Evolutionary conservation across 2,888 invertebrate species (phyloP), one percentile per base, ranked within the genome.

Genomic region (Lasioglossum malachurum): DNA sequence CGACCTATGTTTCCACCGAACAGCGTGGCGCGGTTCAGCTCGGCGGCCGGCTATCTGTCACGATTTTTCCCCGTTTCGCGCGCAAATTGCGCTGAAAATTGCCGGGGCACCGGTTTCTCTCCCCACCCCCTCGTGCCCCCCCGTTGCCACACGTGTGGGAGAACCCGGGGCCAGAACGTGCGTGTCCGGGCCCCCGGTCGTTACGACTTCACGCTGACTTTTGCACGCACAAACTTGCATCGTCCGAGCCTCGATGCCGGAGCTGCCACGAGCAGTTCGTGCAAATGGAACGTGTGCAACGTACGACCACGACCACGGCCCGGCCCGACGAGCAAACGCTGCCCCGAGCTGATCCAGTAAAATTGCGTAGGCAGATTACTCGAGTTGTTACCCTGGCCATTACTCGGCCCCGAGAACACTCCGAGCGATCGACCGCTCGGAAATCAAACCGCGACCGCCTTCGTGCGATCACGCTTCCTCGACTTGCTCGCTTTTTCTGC

Each of bases 161-260:
- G 89, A 89, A 92, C 92, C 91, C 89, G 92, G 90, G 92, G 93
- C 92, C 90, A 92, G 88, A 90, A 86, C 84, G 91, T 93, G 93
- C 93, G 93, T 93, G 93, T 91, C 88, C 86, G 84, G 90, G 90
- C 84, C 87, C 78, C 93, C 90, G 93, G 91, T 94, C 93, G 94
- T 94, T 94, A 94, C 92, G 93, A 92, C 94, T 94, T 94, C 93
- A 94, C 94, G 94, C 94, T 94, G 94, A 91, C 93, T 94, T 92
- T 93, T 91, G 93, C 93, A 93, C 92, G 92, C 92, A 89, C 91
- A 91, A 91, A 89, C 91, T 86, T 69, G 89, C 79, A 87, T 88
- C 88, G 89, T 87, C 86, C 35, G 4, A 35, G 67, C 23, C 67
- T 19, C 35, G 35, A 31, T 1, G 67, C 67, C 10, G 35, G 88